Evolutionary conservation across 2,797 vertebrate genomes (phyloP), one percentile per base, ranked within the genome.

Genomic region (Telmatherina bonti): DNA sequence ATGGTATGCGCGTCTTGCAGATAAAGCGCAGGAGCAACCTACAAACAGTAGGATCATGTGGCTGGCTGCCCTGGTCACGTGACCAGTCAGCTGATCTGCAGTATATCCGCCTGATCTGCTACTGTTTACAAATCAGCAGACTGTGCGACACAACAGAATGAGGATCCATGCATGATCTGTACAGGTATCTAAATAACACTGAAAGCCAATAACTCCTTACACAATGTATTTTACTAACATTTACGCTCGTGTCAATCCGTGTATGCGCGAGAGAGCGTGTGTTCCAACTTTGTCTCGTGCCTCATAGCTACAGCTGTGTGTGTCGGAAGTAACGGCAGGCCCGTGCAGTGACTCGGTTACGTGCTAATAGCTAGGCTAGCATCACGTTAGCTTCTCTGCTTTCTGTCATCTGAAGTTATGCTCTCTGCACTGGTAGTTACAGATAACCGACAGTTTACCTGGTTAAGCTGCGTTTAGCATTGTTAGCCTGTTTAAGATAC

Each of bases 101-200:
- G 86, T 75, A 90, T 86, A 86, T 91, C 92, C 92, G 92, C 92
- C 85, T 93, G 88, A 85, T 82, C 84, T 60, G 91, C 84, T 61
- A 76, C 70, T 92, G 92, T 93, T 93, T 95, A 94, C 94, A 93
- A 94, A 90, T 75, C 84, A 86, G 76, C 72, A 51, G 69, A 77
- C 70, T 62, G 74, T 30, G 45, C 55, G 47, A 67, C 43, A 43
- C 75, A 56, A 54, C 86, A 90, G 86, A 81, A 94, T 93, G 93
- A 84, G 61, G 85, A 78, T 75, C 45, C 76, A 72, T 80, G 89
- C 83, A 2, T 93, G 88, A 94, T 26, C 80, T 18, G 13, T 72
- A 62, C 82, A 92, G 91, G 91, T 92, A 91, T 22, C 66, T 18
- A 20, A 58, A 31, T 27, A n/a, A 35, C 55, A 45, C 45, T 0